Evolutionary conservation across 2,113 vertebrate species (phyloP).

Genomic region (Amphiprion ocellaris): DNA sequence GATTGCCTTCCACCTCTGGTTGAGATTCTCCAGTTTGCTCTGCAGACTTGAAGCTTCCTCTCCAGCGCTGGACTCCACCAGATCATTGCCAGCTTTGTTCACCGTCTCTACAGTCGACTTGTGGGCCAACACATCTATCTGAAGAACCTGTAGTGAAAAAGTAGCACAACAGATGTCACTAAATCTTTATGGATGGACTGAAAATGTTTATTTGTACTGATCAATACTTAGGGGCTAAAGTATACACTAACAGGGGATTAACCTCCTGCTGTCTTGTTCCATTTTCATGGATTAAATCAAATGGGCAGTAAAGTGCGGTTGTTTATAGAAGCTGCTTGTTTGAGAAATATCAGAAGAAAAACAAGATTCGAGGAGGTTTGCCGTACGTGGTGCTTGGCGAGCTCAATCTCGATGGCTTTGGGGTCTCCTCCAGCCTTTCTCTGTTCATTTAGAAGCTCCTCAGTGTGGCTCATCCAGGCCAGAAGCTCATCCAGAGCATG

Average conservation of each 20-base stretch:
- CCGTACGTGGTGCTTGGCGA: conserved; percentile 98
- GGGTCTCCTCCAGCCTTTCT: conserved; percentile 94
- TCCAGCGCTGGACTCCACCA: conserved; percentile 93
- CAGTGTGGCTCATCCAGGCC: conserved; percentile 94
- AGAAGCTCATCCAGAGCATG: conserved; percentile 96
- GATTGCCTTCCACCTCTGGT: conserved; percentile 93
- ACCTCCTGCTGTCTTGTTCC: neutral
- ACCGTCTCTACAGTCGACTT: conserved; percentile 94
- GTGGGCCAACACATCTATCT: conserved; percentile 96
- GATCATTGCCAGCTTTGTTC: conserved; percentile 93
- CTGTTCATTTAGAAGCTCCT: conserved; percentile 94
- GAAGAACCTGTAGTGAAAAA: conserved; percentile 88
- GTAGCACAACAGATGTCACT: neutral
- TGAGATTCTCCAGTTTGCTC: conserved; percentile 92
- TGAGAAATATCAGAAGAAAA: neutral
- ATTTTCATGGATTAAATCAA: conserved; percentile 11
- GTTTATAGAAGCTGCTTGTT: neutral
- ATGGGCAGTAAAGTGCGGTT: neutral
- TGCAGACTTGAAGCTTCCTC: conserved; percentile 94
- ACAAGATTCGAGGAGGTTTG: conserved; percentile 10
- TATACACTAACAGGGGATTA: neutral
- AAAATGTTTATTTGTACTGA: neutral
- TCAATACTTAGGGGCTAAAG: neutral
- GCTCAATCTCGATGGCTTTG: conserved; percentile 97
- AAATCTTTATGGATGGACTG: no score